Evolutionary conservation across 2,113 vertebrate genomes (phyloP), one percentile per base, ranked within the genome.

Genomic region (Tachuris rubrigastra): DNA sequence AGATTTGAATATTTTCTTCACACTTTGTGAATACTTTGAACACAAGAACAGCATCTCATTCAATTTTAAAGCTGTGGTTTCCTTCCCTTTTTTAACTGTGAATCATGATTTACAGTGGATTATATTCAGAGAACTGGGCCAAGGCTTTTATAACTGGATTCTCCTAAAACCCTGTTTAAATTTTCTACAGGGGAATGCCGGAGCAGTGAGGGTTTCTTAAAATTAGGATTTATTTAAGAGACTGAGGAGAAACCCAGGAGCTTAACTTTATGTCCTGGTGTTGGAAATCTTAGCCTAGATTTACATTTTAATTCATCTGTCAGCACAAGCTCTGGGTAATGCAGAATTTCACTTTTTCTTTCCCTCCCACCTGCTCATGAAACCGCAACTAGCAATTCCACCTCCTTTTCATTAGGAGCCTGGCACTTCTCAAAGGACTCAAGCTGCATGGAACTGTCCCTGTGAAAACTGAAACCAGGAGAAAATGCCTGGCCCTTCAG

Each of bases 221-320:
- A 96, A 94, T 76, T 56, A 63, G 67, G 60, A 88, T 95, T 96
- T 95, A 95, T 93, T 94, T 93, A 86, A 95, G 68, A 91, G 35
- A 49, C 83, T 63, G 79, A 81, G 52, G 83, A 94, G 85, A 96
- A 95, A 86, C 65, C 52, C 83, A 75, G 80, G 74, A 94, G 88
- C 68, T 95, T 96, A 91, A 86, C 35, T 89, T 95, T 86, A 94
- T 78, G 44, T 76, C 41, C 68, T 37, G 18, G 50, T 80, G 68
- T 65, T 96, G 90, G 92, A 95, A 96, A 93, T 63, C 83, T 92
- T 93, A 96, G 65, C 86, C 76, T 30, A 84, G 83, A 85, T 94
- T 93, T 94, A 94, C 68, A 74, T 95, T 96, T 96, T 94, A 96
- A 97, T 93, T 94, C n/a, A 7, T 94, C 95, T 95, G 96, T 96